These are phyloP conservation scores for Falco punctatus DNA, from an alignment of 2,113 vertebrate genomes.

Conservation along the genomic window DNA sequence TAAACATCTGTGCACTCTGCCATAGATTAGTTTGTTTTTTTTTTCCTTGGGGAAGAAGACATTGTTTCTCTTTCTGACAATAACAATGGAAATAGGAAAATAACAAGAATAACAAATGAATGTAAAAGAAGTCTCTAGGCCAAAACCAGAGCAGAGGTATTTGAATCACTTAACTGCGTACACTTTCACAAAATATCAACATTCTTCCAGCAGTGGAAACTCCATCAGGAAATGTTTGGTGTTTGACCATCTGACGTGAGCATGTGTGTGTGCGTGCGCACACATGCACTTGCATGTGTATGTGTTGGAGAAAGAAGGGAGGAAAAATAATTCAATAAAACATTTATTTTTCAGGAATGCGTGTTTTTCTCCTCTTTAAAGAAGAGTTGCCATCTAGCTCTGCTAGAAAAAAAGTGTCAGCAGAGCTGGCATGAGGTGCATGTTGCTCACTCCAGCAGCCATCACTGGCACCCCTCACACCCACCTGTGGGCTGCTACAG, in stretches of 20 bases:
- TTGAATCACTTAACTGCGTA: neutral
- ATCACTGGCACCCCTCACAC: neutral
- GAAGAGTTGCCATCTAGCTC: neutral
- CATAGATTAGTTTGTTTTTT: neutral
- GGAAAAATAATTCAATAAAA: neutral
- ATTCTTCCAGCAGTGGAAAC: neutral
- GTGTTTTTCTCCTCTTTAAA: neutral
- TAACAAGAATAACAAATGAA: neutral
- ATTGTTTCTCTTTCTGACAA: neutral
- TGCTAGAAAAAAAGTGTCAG: neutral
- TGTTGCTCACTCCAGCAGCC: neutral
- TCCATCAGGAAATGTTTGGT: neutral
- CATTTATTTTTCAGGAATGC: neutral
- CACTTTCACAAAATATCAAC: neutral
- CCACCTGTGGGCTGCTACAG: neutral
- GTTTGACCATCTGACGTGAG: neutral
- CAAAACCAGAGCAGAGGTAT: neutral
- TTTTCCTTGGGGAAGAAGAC: neutral
- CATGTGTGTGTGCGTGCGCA: too few relatives aligned
- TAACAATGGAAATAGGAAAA: neutral
- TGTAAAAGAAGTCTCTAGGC: neutral
- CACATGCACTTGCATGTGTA: neutral
- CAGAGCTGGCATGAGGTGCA: neutral
- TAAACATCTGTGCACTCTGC: neutral
- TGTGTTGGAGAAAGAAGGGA: neutral